Evolutionary conservation across 2,888 invertebrate genomes (phyloP).

Genomic region (Hesperia comma): DNA sequence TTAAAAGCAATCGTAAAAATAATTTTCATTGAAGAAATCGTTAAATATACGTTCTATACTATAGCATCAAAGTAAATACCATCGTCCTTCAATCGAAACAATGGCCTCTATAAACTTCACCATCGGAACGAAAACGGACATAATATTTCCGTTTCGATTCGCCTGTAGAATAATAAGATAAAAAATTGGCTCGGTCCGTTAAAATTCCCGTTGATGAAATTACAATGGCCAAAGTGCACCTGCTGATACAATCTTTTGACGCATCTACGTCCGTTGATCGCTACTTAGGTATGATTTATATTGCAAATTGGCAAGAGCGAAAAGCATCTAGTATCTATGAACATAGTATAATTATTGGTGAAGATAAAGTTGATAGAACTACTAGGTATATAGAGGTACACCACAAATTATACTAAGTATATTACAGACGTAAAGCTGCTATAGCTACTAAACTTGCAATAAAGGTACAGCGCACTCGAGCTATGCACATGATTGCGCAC

Average conservation of each 20-base stretch:
- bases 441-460: too few relatives aligned
- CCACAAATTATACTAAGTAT: too few relatives aligned
- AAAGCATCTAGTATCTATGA: too few relatives aligned
- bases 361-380: too few relatives aligned
- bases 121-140: conserved; percentile 52
- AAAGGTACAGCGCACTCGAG: too few relatives aligned
- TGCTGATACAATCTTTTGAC: background rate
- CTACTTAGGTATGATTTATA: background rate
- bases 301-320: too few relatives aligned
- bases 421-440: too few relatives aligned
- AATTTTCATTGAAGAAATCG: too few relatives aligned
- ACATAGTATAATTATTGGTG: too few relatives aligned
- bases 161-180: conserved; percentile 62
- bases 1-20: too few relatives aligned
- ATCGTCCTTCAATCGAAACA: conserved; percentile 40
- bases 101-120: conserved; percentile 42
- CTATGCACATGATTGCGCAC: too few relatives aligned
- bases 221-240: background rate
- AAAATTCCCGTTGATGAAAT: conserved; percentile 58
- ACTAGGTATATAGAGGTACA: too few relatives aligned
- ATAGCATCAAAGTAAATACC: background rate
- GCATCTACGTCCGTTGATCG: background rate
- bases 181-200: conserved; percentile 54
- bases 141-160: conserved; percentile 65
- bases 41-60: background rate